Percentiles rank a stretch among this genome's conserved stretches.
Conservation (phyloP, 2,113 vertebrate genomes). For the Pan troglodytes region DNA sequence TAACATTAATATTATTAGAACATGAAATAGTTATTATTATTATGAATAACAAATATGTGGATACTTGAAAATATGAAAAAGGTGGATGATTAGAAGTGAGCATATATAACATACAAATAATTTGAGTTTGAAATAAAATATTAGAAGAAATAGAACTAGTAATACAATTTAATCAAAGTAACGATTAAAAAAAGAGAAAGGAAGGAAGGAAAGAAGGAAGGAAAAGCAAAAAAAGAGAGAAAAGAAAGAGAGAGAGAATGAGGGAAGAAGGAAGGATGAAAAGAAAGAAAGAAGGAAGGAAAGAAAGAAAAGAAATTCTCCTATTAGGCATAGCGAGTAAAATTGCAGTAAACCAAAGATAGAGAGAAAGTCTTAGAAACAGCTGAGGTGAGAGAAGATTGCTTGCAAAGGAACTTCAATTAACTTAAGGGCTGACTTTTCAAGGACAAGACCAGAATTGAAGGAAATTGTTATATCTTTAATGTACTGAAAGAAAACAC, state of each 20-base stretch:
- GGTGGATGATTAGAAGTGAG: background rate
- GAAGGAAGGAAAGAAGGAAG: too few relatives aligned
- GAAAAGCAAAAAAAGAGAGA: background rate
- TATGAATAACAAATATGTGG: background rate
- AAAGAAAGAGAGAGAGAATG: too few relatives aligned
- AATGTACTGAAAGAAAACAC: slow-evolving; percentile 31
- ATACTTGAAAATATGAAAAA: background rate
- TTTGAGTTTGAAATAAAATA: background rate
- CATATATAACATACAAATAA: background rate
- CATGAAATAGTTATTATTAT: background rate
- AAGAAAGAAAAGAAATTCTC: background rate
- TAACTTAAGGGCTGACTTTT: slow-evolving; percentile 8
- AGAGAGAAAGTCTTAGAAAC: background rate
- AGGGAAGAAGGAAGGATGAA: background rate
- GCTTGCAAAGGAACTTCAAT: background rate
- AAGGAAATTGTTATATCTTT: slow-evolving; percentile 14
- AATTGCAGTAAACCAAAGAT: background rate
- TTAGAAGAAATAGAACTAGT: background rate
- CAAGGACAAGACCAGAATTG: background rate
- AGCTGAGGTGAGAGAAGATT: background rate
- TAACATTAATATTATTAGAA: background rate
- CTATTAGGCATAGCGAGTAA: background rate
- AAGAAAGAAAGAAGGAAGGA: fast-evolving
- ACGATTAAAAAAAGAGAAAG: too few relatives aligned
- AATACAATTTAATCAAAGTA: background rate